phyloP scores from a whole-genome alignment of 2,888 invertebrate genomes.

The Lagria hirta region DNA sequence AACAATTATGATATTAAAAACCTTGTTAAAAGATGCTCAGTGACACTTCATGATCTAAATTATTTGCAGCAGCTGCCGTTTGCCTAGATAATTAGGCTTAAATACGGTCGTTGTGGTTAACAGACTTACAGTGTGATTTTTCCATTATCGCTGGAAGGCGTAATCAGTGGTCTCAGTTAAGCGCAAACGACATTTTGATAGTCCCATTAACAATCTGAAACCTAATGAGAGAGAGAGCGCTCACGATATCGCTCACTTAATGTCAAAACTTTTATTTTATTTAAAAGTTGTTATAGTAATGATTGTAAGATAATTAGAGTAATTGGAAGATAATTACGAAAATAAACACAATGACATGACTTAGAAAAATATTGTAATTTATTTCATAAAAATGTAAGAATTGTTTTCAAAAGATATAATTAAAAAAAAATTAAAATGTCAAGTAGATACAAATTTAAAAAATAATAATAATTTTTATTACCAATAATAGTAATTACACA shows the following conservation, averaged over 20 bases:
- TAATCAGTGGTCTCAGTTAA: constrained; percentile 31
- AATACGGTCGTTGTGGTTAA: constrained; percentile 10
- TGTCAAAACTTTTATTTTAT: constrained; percentile 36
- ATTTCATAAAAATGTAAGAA: too few relatives aligned
- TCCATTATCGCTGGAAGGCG: constrained; percentile 33
- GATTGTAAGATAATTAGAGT: constrained; percentile 33
- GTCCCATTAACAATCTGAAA: constrained; percentile 32
- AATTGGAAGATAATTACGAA: constrained; percentile 31
- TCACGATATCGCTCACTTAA: constrained; percentile 41
- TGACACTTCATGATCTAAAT: too few relatives aligned
- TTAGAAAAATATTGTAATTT: too few relatives aligned
- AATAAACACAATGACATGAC: constrained; percentile 4
- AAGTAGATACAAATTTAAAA: too few relatives aligned
- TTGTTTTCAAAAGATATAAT: too few relatives aligned
- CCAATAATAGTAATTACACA: too few relatives aligned
- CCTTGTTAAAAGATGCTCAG: too few relatives aligned
- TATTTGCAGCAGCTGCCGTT: constrained; percentile 20
- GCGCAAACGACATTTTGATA: constrained; percentile 44
- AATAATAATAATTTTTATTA: too few relatives aligned
- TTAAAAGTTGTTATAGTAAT: constrained; percentile 37
- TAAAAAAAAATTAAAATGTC: too few relatives aligned
- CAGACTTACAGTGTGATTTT: constrained; percentile 20
- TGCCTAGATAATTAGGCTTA: constrained; percentile 9
- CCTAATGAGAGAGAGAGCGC: constrained; percentile 26
- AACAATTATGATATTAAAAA: too few relatives aligned